Conservation (phyloP, 2,888 invertebrate genomes). For the Erebia ligea region DNA sequence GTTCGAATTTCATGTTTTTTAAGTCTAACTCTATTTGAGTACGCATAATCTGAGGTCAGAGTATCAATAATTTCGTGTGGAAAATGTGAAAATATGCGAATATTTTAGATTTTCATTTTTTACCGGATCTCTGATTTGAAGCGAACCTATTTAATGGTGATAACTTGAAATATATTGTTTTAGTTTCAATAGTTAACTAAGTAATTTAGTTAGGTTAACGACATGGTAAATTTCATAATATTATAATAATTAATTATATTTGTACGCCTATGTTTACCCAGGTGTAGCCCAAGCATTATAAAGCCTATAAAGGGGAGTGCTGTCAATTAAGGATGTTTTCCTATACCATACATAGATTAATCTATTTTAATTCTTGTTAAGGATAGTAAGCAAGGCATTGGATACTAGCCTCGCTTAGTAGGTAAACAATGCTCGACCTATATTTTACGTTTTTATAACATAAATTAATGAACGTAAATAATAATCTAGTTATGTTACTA, state of each 20-base stretch:
- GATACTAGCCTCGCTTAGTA: not conserved
- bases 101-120: too few relatives aligned
- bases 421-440: not conserved
- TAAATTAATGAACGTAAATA: not conserved
- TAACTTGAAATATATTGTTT: too few relatives aligned
- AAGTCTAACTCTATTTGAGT: not conserved
- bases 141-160: too few relatives aligned
- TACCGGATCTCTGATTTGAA: too few relatives aligned
- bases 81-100: too few relatives aligned
- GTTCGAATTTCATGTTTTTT: not conserved
- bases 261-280: not conserved
- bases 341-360: conserved; percentile 6
- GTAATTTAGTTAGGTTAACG: too few relatives aligned
- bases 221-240: not conserved
- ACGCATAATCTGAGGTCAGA: not conserved
- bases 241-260: not conserved
- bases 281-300: conserved; percentile 9
- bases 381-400: not conserved
- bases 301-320: not conserved
- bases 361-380: not conserved
- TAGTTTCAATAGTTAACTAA: too few relatives aligned
- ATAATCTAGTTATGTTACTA: not conserved
- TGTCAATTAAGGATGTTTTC: conserved; percentile 19
- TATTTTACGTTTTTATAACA: not conserved
- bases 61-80: too few relatives aligned